Evolutionary conservation across 2,888 invertebrate species (phyloP), one percentile per base, ranked within the genome.

Genomic region (Leptopilina drosophilae): DNA sequence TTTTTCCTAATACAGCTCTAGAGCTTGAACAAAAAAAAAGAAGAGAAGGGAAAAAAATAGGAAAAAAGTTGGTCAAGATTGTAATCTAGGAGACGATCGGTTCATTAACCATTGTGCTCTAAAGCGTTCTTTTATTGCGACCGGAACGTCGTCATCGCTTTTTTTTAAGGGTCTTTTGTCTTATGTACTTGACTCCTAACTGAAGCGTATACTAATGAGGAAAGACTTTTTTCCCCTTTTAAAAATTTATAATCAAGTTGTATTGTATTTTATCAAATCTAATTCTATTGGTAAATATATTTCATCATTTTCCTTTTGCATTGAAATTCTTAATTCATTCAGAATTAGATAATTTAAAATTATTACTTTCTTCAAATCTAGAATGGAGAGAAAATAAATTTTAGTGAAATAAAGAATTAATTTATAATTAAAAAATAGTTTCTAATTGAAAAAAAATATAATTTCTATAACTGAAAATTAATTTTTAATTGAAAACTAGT

Each of bases 61-160:
- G 49, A 49, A 66, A 66, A 66, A 42, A 66, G 66, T 66, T 66
- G 66, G 66, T 66, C 42, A 66, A 66, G 66, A 66, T 66, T 42
- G 46, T 42, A 42, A 66, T 66, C 46, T 42, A 42, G 66, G 33
- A 66, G 42, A 66, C 66, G 66, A 66, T 66, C 42, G 40, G 66
- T 66, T 66, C 66, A 66, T 66, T 66, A 66, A 66, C 42, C 66
- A 66, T 66, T 66, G 66, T 65, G 26, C 65, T 40, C 33, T 65
- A n/a, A 65, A 65, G 40, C 40, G 64, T 33, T 64, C 65, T 65
- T 65, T 65, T 65, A 65, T 66, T 66, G 42, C 42, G 46, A 42
- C 66, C 15, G 66, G 66, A 66, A 66, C 66, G 12, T 42, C 42
- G 66, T 66, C 66, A 66, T 66, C 66, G 66, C 42, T 42, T 66